Conservation (phyloP, 1,140 invertebrate species). For the Himalopsyche phryganea region DNA sequence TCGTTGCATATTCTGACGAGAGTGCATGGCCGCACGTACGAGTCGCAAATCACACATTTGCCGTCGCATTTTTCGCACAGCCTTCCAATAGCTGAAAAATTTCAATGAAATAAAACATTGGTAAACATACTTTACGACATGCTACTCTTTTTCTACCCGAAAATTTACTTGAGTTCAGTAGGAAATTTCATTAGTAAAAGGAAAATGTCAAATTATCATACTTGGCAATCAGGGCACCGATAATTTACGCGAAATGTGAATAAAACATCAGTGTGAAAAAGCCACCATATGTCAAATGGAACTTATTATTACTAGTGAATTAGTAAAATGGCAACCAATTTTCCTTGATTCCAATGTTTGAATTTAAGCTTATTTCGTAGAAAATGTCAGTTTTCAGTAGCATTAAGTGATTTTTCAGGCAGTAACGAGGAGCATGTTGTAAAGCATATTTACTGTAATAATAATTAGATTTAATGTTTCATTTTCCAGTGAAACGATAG, state of each 20-base stretch:
- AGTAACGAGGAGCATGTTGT: too few relatives aligned
- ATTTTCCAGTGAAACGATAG: too few relatives aligned
- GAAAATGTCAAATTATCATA: too few relatives aligned
- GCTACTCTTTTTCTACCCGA: background rate
- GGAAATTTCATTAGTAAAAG: background rate
- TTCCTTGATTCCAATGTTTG: too few relatives aligned
- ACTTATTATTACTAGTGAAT: background rate
- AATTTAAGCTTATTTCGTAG: too few relatives aligned
- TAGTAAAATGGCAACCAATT: too few relatives aligned
- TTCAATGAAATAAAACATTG: background rate
- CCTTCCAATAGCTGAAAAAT: constrained; percentile 84
- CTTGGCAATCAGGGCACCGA: too few relatives aligned
- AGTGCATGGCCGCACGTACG: constrained; percentile 97
- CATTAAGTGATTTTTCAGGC: too few relatives aligned
- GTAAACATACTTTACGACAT: background rate
- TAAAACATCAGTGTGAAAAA: too few relatives aligned
- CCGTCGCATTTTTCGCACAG: constrained; percentile 99
- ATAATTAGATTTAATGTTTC: too few relatives aligned
- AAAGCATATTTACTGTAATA: too few relatives aligned
- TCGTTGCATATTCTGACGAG: constrained; percentile 98
- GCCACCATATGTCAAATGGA: background rate
- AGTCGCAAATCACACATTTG: constrained; percentile 99
- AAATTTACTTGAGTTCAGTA: background rate
- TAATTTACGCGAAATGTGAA: background rate
- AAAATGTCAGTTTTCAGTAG: too few relatives aligned